phyloP scores from a whole-genome alignment of 2,797 vertebrate genomes.

The Echiichthys vipera region DNA sequence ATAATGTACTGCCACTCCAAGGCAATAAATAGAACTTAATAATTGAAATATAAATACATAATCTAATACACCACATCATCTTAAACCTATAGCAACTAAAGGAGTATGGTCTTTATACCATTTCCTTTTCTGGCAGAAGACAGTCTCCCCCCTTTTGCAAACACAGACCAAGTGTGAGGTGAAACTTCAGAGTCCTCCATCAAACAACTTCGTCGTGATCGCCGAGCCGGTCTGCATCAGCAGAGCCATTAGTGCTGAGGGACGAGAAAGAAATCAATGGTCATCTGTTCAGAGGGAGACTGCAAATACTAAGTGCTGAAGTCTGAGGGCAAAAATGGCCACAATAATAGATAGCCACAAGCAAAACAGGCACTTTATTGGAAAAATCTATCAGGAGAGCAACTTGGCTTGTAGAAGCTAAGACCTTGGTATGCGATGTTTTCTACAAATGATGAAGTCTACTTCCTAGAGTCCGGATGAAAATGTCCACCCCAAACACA shows the following conservation, averaged over 20 bases:
- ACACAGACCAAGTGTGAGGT: slow-evolving; percentile 1
- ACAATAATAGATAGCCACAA: slow-evolving; percentile 51
- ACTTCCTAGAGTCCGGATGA: slow-evolving; percentile 18
- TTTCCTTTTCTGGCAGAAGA: not conserved
- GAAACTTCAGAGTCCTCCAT: slow-evolving; percentile 19
- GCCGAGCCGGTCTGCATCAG: slow-evolving; percentile 76
- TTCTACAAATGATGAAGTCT: slow-evolving; percentile 32
- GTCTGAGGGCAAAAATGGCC: slow-evolving; percentile 56
- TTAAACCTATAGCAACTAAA: not conserved
- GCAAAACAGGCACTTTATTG: slow-evolving; percentile 68
- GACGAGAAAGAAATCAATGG: slow-evolving; percentile 88
- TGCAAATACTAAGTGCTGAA: slow-evolving; percentile 78
- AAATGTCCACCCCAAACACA: slow-evolving; percentile 1
- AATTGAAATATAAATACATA: too few species aligned
- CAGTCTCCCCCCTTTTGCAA: not conserved
- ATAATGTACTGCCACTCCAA: slow-evolving; percentile 30
- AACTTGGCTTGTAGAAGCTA: slow-evolving; percentile 66
- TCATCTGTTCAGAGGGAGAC: slow-evolving; percentile 83
- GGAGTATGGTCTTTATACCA: not conserved
- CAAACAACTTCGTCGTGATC: slow-evolving; percentile 38
- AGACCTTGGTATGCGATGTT: slow-evolving; percentile 53
- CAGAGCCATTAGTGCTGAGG: slow-evolving; percentile 89
- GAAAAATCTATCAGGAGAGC: slow-evolving; percentile 69
- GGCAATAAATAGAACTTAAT: slow-evolving; percentile 11
- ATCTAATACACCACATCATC: not conserved